phyloP scores from a whole-genome alignment of 2,113 vertebrate species.

The Protobothrops flavoviridis region DNA sequence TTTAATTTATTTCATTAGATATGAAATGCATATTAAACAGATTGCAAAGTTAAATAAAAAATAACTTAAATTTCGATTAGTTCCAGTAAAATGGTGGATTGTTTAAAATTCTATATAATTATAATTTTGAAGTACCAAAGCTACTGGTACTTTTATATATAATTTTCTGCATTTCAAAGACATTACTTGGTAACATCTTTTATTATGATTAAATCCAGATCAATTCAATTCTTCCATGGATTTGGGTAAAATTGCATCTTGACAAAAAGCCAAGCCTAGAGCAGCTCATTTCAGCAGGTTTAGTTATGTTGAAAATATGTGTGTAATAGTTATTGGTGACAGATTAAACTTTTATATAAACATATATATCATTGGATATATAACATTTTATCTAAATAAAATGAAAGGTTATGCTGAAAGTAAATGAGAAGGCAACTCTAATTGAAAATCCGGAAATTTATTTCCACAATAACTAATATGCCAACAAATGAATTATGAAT shows the following conservation, averaged over 20 bases:
- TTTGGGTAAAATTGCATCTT: neutral
- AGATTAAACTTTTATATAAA: conserved; percentile 59
- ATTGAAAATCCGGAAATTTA: neutral
- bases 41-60: neutral
- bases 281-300: conserved; percentile 46
- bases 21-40: neutral
- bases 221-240: neutral
- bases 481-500: neutral
- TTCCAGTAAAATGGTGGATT: neutral
- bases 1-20: neutral
- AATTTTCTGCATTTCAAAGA: neutral
- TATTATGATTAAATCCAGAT: neutral
- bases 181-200: neutral
- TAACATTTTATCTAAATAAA: conserved; percentile 47
- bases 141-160: neutral
- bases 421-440: neutral
- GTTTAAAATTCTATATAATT: neutral
- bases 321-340: conserved; percentile 34
- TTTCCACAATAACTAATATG: neutral
- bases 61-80: neutral
- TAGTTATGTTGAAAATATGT: conserved; percentile 54
- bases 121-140: neutral
- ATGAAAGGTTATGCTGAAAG: neutral
- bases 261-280: conserved; percentile 43
- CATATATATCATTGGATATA: conserved; percentile 56